Percentiles rank a stretch among this genome's conserved stretches.
Evolutionary conservation across 2,113 vertebrate species (phyloP).

Genomic region (Neofelis nebulosa): DNA sequence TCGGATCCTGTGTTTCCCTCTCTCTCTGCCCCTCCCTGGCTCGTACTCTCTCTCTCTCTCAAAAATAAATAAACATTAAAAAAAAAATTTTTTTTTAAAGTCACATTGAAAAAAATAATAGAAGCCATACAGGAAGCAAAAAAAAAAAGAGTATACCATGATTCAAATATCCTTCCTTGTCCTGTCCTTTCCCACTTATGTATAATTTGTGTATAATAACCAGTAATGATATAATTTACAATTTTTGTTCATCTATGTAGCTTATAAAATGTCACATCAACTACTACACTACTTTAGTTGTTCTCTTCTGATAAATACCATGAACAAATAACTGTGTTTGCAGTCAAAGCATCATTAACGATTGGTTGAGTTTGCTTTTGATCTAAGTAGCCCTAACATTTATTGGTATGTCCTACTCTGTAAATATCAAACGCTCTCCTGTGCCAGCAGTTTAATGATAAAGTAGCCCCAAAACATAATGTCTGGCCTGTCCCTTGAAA

Average conservation of each 20-base stretch:
- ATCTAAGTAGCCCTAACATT: neutral
- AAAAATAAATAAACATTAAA: too few species aligned
- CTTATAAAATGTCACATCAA: neutral
- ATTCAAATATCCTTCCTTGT: neutral
- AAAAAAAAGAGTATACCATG: neutral
- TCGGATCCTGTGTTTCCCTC: too few species aligned
- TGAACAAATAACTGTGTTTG: constrained; percentile 30
- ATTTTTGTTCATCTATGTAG: neutral
- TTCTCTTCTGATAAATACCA: neutral
- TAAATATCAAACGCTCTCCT: neutral
- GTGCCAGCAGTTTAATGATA: neutral
- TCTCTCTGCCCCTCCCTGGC: too few species aligned
- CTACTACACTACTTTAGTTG: neutral
- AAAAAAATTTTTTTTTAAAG: neutral
- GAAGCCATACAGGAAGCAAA: neutral
- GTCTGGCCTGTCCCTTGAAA: neutral
- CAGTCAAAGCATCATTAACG: constrained; percentile 15
- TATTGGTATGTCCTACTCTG: neutral
- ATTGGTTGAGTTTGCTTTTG: constrained; percentile 7
- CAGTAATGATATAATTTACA: neutral
- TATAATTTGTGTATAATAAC: neutral
- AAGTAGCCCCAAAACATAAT: neutral
- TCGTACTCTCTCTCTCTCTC: too few species aligned
- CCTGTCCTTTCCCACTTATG: neutral
- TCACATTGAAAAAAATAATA: neutral